Evolutionary conservation across 2,797 vertebrate species (phyloP), one percentile per base, ranked within the genome.

Genomic region (Sitta carolinensis): DNA sequence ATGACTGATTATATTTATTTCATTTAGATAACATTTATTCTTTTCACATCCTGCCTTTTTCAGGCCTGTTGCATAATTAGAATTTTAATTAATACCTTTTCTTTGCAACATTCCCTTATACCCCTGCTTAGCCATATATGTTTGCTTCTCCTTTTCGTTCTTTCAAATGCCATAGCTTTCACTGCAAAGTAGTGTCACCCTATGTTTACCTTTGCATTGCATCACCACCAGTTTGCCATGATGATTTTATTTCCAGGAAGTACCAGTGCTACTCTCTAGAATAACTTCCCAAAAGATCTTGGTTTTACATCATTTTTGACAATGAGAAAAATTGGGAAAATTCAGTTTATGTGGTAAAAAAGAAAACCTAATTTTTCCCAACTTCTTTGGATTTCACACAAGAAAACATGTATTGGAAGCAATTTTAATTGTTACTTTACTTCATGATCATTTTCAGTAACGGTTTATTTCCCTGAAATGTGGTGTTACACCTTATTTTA

Each of bases 311-410:
- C 2, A 13, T 8, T 50, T 52, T 34, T 45, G 11, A 48, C 22
- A 9, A 55, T 26, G 19, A 80, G 38, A 84, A 79, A 76, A 91
- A 63, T 0, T 25, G 7, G 20, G 8, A 68, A 92, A 84, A 75
- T 51, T 78, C 38, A 21, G 8, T 63, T 88, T 45, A 61, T 42
- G 34, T 11, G 4, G 11, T 66, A 18, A 70, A 54, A 77, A 81
- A 58, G 4, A 76, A 52, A 62, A 11, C 10, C 13, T 34, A 48
- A 13, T 1, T 55, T 69, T 89, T 13, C n/a, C 14, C 0, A 0
- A 9, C 8, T 76, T 68, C 26, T 68, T 72, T 61, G 9, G 20
- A 64, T 72, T 87, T 72, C 26, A 84, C 59, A 45, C 14, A 67
- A 38, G 5, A 75, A 84, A 84, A 67, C 5, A 11, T 26, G 9